A percentile compares a stretch with the other conserved stretches of the same genome.
Conservation (phyloP, 64 coral and sea anemone species). For the Actinia equina region DNA sequence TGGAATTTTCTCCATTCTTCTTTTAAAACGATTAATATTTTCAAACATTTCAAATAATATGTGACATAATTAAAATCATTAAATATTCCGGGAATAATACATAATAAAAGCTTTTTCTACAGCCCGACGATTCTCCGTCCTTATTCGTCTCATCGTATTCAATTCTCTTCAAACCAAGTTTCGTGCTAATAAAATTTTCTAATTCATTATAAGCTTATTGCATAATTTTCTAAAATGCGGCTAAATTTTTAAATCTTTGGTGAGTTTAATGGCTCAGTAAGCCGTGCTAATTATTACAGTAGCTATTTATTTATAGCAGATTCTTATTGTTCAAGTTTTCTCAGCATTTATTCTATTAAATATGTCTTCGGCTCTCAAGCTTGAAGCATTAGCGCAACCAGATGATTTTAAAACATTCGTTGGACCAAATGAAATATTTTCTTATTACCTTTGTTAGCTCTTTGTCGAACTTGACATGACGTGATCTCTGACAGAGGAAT, state of each 20-base stretch:
- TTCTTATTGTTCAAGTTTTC: neutral
- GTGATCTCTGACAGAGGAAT: neutral
- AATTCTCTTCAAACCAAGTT: neutral
- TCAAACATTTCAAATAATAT: neutral
- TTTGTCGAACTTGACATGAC: neutral
- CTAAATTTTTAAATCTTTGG: neutral
- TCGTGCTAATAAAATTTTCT: neutral
- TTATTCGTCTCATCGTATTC: neutral
- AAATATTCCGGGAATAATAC: neutral
- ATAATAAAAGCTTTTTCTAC: neutral
- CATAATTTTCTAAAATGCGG: constrained; percentile 7
- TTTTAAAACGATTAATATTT: neutral
- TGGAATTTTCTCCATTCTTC: neutral
- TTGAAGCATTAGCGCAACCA: neutral
- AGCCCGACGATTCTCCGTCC: neutral
- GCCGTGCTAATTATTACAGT: neutral
- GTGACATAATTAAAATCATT: constrained; percentile 5
- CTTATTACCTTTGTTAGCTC: neutral
- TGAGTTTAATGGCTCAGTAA: neutral
- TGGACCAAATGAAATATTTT: neutral
- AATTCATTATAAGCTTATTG: neutral
- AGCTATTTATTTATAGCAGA: neutral
- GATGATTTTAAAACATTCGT: neutral
- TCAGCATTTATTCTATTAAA: neutral
- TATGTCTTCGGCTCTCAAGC: neutral